A percentile compares a stretch with the other conserved stretches of the same genome.
Conservation (phyloP, 2,113 vertebrate genomes). For the Parotia lawesii region DNA sequence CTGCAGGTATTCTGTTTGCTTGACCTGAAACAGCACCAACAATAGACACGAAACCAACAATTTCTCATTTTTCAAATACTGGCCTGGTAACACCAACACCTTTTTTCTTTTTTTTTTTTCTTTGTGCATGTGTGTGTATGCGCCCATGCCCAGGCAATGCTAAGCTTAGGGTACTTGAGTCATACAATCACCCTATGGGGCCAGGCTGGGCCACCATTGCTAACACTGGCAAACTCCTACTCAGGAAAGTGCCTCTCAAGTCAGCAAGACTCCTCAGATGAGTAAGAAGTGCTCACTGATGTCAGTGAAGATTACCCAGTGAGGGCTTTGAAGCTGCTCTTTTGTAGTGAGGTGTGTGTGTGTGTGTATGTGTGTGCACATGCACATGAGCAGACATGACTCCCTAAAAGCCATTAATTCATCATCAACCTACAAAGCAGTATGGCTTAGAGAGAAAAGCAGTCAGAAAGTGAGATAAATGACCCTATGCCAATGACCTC, state of each 20-base stretch:
- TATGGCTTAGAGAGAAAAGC: background rate
- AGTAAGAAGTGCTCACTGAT: slow-evolving; percentile 22
- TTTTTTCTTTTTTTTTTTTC: too few relatives aligned
- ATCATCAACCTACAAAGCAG: background rate
- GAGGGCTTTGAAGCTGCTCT: background rate
- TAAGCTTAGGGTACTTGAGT: background rate
- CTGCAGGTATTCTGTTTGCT: background rate
- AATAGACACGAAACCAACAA: background rate
- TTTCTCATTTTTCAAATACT: background rate
- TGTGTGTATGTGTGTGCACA: background rate
- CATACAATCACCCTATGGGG: background rate
- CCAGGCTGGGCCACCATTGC: background rate
- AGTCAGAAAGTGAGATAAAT: background rate
- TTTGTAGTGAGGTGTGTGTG: background rate
- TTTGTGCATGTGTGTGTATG: background rate
- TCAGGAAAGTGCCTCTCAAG: background rate
- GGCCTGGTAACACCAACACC: background rate
- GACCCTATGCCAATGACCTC: background rate
- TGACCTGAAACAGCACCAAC: background rate
- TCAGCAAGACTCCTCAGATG: background rate
- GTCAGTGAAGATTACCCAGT: background rate
- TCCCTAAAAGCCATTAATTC: background rate
- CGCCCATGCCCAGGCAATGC: background rate
- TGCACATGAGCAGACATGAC: background rate
- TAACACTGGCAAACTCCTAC: background rate